Evolutionary conservation across 2,113 vertebrate species (phyloP), one percentile per base, ranked within the genome.

Genomic region (Sitta europaea): DNA sequence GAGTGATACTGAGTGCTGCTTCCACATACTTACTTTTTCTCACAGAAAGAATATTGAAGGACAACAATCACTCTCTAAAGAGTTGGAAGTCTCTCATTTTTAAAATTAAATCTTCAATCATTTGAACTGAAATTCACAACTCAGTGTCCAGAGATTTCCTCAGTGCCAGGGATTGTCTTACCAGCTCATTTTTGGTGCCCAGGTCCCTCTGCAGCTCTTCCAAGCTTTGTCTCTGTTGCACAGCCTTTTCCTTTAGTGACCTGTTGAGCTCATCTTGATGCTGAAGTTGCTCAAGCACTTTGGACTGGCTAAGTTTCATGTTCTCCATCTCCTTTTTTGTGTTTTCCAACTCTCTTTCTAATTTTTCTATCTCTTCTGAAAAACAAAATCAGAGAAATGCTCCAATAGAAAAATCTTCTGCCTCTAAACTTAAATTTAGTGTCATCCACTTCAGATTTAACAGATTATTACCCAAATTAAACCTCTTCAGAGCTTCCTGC

Each of bases 161-260:
- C 4, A 70, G 63, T 57, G 42, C 38, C 71, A 83, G 58, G 42
- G 6, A 75, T 10, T 47, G 42, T 70, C 98, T 98, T 96, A 99
- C 99, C 98, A 99, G 90, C 78, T 98, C 98, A 55, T 97, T 98
- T 97, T 98, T 99, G 31, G 98, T 98, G 68, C 94, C 97, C 87
- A 99, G 82, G 62, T 98, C 98, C 79, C 97, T 97, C 61, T 98
- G 96, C 8, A 99, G 94, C 31, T 98, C 96, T 47, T 97, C 94
- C 58, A 88, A 97, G 73, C 43, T 97, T 54, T 96, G 97, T 71
- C 98, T 98, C 53, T 98, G 98, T 35, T 97, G 94, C 27, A 92
- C 59, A 48, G 94, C 86, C 78, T 98, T 98, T 61, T 98, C 97
- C 93, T 97, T 98, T n/a, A 99, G 88, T 8, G 96, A 98, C 65